Evolutionary conservation across 2,113 vertebrate species (phyloP).

Genomic region (Globicephala melas): DNA sequence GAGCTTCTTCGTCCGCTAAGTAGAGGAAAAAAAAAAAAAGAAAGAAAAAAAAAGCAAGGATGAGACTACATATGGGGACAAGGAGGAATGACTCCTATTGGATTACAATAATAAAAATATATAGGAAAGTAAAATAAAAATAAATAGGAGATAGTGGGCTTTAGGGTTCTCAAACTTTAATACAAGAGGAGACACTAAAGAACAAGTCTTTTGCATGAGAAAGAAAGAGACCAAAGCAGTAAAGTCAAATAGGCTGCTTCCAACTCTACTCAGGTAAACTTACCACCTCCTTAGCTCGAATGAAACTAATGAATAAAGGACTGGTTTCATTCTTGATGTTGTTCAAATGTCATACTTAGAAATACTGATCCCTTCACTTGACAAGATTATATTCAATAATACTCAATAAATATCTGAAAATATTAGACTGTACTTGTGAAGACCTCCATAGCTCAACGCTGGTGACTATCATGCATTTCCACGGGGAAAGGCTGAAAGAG

Average conservation of each 20-base stretch:
- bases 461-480: neutral
- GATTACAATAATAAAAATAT: neutral
- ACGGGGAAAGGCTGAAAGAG: constrained; percentile 37
- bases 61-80: neutral
- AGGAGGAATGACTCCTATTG: neutral
- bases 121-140: neutral
- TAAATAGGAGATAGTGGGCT: neutral
- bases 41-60: neutral
- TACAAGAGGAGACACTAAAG: neutral
- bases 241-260: neutral
- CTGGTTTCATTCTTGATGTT: neutral
- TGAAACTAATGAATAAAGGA: neutral
- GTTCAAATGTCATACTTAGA: neutral
- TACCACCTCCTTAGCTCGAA: neutral
- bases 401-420: neutral
- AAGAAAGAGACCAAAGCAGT: neutral
- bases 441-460: neutral
- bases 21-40: neutral
- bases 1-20: constrained; percentile 96
- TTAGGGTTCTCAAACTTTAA: neutral
- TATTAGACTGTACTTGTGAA: neutral
- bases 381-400: neutral
- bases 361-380: neutral
- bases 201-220: neutral
- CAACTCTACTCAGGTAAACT: neutral